A percentile compares a stretch with the other conserved stretches of the same genome.
These are phyloP conservation scores for Synanthedon formicaeformis DNA, from an alignment of 2,888 invertebrate species.

Conservation along the genomic window DNA sequence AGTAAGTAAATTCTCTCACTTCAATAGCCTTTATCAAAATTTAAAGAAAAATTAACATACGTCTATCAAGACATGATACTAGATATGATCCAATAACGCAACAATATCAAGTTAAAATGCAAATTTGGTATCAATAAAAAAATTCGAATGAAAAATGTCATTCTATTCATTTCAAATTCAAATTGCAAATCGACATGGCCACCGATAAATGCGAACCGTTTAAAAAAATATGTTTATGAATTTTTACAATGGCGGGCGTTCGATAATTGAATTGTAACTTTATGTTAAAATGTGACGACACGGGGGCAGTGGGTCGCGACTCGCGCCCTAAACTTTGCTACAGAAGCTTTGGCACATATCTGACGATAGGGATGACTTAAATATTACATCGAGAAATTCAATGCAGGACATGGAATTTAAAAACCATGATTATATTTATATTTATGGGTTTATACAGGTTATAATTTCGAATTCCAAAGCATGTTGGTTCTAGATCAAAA, in stretches of 20 bases:
- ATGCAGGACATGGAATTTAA: too few species aligned
- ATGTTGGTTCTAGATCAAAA: too few species aligned
- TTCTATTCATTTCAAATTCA: conserved; percentile 41
- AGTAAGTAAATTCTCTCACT: conserved; percentile 27
- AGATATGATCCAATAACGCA: conserved; percentile 54
- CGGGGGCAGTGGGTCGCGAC: conserved; percentile 30
- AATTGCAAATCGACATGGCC: conserved; percentile 48
- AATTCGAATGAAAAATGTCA: conserved; percentile 28
- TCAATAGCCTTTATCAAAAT: conserved; percentile 23
- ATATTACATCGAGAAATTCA: too few species aligned
- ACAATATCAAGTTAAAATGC: conserved; percentile 45
- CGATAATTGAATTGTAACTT: conserved; percentile 54
- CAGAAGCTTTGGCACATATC: too few species aligned
- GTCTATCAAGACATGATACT: conserved; percentile 42
- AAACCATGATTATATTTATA: too few species aligned
- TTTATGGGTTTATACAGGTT: too few species aligned
- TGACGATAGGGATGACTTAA: too few species aligned
- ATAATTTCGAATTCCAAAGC: too few species aligned
- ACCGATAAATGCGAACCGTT: conserved; percentile 43
- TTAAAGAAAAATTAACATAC: conserved; percentile 53
- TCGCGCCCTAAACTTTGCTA: too few species aligned
- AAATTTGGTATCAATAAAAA: conserved; percentile 55
- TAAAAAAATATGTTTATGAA: conserved; percentile 43
- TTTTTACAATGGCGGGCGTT: conserved; percentile 35
- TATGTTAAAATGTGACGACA: conserved; percentile 14